phyloP scores from a whole-genome alignment of 2,113 vertebrate species.

The Charina bottae region DNA sequence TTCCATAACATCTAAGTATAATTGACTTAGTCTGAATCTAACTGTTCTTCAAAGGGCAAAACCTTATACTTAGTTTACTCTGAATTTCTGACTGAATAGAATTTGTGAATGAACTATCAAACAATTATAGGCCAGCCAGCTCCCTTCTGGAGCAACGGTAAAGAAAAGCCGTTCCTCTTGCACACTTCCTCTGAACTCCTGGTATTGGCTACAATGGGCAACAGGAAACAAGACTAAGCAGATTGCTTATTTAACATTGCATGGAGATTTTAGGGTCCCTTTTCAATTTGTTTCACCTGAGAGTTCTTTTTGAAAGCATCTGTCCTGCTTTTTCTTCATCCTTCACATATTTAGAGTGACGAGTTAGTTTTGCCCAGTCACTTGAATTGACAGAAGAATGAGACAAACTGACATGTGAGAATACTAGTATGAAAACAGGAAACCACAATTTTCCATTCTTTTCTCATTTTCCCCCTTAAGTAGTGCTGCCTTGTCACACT shows the following conservation, averaged over 20 bases:
- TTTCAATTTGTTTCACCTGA: not conserved
- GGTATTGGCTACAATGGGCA: not conserved
- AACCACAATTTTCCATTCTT: conserved; percentile 23
- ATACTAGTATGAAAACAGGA: conserved; percentile 13
- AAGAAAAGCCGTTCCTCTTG: not conserved
- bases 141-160: not conserved
- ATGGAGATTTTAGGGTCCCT: not conserved
- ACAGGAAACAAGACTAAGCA: conserved; percentile 10
- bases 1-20: not conserved
- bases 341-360: not conserved
- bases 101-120: not conserved
- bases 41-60: not conserved
- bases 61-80: not conserved
- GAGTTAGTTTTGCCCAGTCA: not conserved
- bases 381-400: not conserved
- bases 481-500: rapidly evolving
- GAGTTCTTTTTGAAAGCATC: not conserved
- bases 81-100: not conserved
- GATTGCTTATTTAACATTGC: not conserved
- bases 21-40: not conserved
- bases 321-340: rapidly evolving
- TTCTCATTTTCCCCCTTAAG: rapidly evolving
- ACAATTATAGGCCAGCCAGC: not conserved
- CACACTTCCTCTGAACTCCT: conserved; percentile 2
- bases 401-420: not conserved